These are phyloP conservation scores for Melitaea cinxia DNA, from an alignment of 1,140 invertebrate genomes.

Conservation along the genomic window DNA sequence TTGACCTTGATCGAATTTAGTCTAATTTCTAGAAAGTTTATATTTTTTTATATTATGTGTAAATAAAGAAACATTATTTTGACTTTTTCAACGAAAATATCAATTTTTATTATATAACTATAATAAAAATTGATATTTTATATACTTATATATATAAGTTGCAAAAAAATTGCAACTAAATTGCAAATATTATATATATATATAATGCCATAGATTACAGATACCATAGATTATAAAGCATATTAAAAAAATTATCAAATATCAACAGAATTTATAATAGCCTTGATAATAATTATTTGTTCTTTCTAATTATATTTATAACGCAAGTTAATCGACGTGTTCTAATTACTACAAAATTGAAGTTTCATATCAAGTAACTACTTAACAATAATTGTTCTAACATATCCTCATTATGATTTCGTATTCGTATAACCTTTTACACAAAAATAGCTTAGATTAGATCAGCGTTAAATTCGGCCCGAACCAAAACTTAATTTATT, in stretches of 20 bases:
- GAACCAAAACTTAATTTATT: not conserved
- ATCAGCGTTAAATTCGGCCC: constrained; percentile 12
- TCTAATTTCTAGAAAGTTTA: constrained; percentile 16
- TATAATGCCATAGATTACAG: no score
- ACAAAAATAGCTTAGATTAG: constrained; percentile 9
- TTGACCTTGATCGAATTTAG: constrained; percentile 16
- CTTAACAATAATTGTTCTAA: no score
- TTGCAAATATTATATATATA: no score
- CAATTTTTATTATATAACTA: no score
- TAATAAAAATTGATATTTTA: no score
- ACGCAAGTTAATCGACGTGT: not conserved
- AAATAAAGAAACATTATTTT: not conserved
- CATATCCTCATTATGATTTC: no score
- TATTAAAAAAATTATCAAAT: not conserved
- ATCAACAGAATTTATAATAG: not conserved
- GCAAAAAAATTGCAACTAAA: no score
- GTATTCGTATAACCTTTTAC: not conserved
- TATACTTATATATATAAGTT: no score
- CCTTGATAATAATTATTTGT: not conserved
- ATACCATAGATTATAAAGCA: not conserved
- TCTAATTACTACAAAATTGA: not conserved
- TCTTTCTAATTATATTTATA: not conserved
- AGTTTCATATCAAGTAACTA: not conserved
- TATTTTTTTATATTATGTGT: not conserved
- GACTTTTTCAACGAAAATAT: not conserved